Conservation (phyloP, 2,797 vertebrate species). For the Paedocypris micromegethes region DNA sequence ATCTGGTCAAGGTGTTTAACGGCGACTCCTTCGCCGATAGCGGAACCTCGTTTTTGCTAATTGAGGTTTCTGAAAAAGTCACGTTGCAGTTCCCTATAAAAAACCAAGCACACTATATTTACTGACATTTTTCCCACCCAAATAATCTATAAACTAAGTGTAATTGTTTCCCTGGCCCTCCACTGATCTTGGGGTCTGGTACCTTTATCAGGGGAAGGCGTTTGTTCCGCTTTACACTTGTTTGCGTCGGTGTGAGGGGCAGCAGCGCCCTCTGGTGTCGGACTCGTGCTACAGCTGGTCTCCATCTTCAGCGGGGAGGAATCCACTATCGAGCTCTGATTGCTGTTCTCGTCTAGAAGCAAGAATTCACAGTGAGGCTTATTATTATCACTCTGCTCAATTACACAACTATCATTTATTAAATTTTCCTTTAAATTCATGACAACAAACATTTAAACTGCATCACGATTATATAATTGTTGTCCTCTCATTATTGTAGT, state of each 20-base stretch:
- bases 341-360: slow-evolving; percentile 88
- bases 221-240: slow-evolving; percentile 76
- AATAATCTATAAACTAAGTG: too few species aligned
- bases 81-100: slow-evolving; percentile 72
- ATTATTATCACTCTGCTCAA: not conserved
- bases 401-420: not conserved
- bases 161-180: too few species aligned
- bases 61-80: slow-evolving; percentile 78
- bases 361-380: not conserved
- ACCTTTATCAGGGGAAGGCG: slow-evolving; percentile 72
- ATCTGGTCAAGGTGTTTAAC: slow-evolving; percentile 77
- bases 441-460: too few species aligned
- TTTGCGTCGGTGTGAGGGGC: slow-evolving; percentile 60
- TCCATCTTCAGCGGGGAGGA: slow-evolving; percentile 94
- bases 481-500: too few species aligned
- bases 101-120: slow-evolving; percentile 1
- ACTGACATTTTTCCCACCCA: too few species aligned
- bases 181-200: slow-evolving; percentile 8
- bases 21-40: slow-evolving; percentile 77
- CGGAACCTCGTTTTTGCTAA: slow-evolving; percentile 78
- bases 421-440: too few species aligned
- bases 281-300: slow-evolving; percentile 91
- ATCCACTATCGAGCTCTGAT: slow-evolving; percentile 96
- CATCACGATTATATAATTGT: too few species aligned
- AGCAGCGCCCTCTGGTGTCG: slow-evolving; percentile 76